A percentile compares a stretch with the other conserved stretches of the same genome.
phyloP scores from a whole-genome alignment of 2,797 vertebrate species.

The Paedocypris micromegethes region DNA sequence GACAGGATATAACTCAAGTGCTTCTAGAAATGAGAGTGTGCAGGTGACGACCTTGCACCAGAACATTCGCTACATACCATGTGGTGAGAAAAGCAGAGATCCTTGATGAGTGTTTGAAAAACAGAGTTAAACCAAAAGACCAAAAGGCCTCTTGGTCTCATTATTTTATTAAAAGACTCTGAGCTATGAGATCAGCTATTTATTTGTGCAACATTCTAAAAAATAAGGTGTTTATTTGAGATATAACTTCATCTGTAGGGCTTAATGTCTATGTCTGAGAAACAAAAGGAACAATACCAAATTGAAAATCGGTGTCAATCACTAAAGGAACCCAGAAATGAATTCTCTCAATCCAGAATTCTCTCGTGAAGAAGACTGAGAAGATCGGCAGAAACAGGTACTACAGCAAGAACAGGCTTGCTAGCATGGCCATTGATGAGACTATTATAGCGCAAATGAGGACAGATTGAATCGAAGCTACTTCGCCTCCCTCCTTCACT shows the following conservation, averaged over 20 bases:
- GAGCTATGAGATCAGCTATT: too few species aligned
- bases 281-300: constrained; percentile 3
- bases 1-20: constrained; percentile 17
- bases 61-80: too few species aligned
- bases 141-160: too few species aligned
- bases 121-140: too few species aligned
- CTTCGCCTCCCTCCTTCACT: constrained; percentile 43
- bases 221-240: constrained; percentile 48
- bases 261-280: constrained; percentile 44
- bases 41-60: too few species aligned
- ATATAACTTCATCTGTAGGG: constrained; percentile 32
- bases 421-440: constrained; percentile 55
- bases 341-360: not conserved
- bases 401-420: constrained; percentile 28
- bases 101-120: too few species aligned
- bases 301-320: too few species aligned
- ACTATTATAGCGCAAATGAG: constrained; percentile 58
- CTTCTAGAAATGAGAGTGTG: constrained; percentile 44
- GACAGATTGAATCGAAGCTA: constrained; percentile 58
- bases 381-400: constrained; percentile 17
- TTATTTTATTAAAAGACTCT: too few species aligned
- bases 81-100: too few species aligned
- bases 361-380: not conserved
- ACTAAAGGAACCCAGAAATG: too few species aligned
- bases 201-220: constrained; percentile 45